A percentile compares a stretch with the other conserved stretches of the same genome.
phyloP scores from a whole-genome alignment of 2,888 invertebrate genomes.

The Chalcis sispes region DNA sequence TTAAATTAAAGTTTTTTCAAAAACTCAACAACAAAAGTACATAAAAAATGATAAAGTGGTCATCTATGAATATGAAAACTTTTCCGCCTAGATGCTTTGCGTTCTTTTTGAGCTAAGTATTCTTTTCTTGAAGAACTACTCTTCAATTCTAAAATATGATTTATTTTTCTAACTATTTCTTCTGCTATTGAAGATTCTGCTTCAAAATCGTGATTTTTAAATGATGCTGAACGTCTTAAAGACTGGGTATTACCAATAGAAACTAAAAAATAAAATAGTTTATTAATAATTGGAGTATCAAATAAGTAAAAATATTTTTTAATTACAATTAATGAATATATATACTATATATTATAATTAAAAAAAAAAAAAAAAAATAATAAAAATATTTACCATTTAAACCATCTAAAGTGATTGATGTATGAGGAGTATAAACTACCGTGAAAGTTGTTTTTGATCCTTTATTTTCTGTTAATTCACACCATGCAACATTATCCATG shows the following conservation, averaged over 20 bases:
- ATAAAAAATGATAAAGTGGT: conserved; percentile 65
- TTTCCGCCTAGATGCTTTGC: conserved; percentile 81
- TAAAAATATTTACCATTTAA: conserved; percentile 62
- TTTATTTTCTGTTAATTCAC: conserved; percentile 88
- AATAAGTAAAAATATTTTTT: not conserved
- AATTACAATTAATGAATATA: conserved; percentile 1
- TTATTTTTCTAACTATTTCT: conserved; percentile 92
- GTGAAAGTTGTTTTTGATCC: conserved; percentile 85
- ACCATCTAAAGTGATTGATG: conserved; percentile 64
- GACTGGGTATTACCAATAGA: conserved; percentile 68
- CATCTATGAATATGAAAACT: conserved; percentile 79
- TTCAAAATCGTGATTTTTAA: conserved; percentile 93
- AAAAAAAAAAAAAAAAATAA: conserved; percentile 33
- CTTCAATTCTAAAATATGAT: conserved; percentile 89
- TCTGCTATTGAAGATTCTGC: conserved; percentile 85
- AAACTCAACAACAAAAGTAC: conserved; percentile 61
- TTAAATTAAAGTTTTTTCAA: conserved; percentile 40
- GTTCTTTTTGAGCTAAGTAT: conserved; percentile 86
- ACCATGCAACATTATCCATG: conserved; percentile 91
- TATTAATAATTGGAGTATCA: conserved; percentile 17
- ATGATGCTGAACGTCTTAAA: conserved; percentile 79
- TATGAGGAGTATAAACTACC: conserved; percentile 81
- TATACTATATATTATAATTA: conserved; percentile 22
- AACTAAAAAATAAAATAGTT: conserved; percentile 59
- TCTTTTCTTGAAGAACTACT: conserved; percentile 89